Evolutionary conservation across 1,140 invertebrate species (phyloP), one percentile per base, ranked within the genome.

Genomic region (Holcopasites calliopsidis): DNA sequence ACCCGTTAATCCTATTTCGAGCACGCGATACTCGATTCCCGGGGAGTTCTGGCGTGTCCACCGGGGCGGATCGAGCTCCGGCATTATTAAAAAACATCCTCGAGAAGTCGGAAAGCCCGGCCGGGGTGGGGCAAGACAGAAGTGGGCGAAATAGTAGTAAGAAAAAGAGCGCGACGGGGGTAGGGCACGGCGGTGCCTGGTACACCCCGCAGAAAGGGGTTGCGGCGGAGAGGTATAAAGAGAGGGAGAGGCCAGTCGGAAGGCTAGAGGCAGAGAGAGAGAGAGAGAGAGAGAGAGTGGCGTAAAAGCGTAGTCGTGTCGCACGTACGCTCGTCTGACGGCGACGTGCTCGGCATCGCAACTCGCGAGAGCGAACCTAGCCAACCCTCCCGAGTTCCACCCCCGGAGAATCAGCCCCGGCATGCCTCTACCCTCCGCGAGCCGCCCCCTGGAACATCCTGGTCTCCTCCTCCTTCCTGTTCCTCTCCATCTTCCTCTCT

Each of bases 291-390:
- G 52, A 79, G 76, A 85, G 83, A 85, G 84, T 76, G 80, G 86
- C 86, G 90, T 92, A 92, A 91, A 92, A 92, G 91, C 90, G 90
- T 91, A 91, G 89, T 91, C 90, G 87, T 91, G 90, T 91, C 87
- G 89, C 91, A 91, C 90, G 90, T 91, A 91, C 90, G 89, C 89
- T 91, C 91, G 91, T 92, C 90, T 91, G 89, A 90, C 87, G 88
- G 88, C 85, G 87, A 91, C 91, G 90, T 91, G 90, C 89, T 80
- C 76, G 65, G 90, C 84, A 90, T 91, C 64, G 82, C 77, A 87
- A 89, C 85, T 77, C 80, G 75, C 70, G 60, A 68, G 52, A 79
- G 79, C 78, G 85, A 84, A 80, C 77, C 81, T 72, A 65, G 78
- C 77, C 60, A 83, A 83, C 80, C 81, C 80, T 77, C 77, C 60